Conservation (phyloP, 2,888 invertebrate genomes). For the Vandiemenella viatica region DNA sequence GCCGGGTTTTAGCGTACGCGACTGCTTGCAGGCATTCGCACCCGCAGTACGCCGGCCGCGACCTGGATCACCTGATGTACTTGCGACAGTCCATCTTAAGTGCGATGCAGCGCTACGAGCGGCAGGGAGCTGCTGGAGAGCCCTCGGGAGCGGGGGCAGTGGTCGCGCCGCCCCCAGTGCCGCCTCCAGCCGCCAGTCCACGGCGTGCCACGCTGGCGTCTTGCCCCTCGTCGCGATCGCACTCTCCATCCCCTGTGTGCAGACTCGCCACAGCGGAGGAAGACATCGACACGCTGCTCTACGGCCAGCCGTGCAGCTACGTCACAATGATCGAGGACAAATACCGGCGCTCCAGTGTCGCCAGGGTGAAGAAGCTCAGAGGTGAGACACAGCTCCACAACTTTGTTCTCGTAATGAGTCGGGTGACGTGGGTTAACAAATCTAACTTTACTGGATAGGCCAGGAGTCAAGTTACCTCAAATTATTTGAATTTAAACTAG, state of each 20-base stretch:
- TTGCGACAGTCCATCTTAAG: constrained; percentile 22
- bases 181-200: constrained; percentile 6
- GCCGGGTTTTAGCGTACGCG: too few relatives aligned
- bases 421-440: too few relatives aligned
- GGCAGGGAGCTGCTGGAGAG: constrained; percentile 5
- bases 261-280: constrained; percentile 19
- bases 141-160: neutral
- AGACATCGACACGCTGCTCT: constrained; percentile 23
- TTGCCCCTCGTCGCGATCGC: constrained; percentile 16
- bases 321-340: constrained; percentile 18
- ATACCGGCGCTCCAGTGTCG: constrained; percentile 16
- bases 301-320: constrained; percentile 18
- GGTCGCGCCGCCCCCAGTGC: neutral
- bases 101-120: constrained; percentile 23
- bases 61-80: constrained; percentile 22
- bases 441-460: too few relatives aligned
- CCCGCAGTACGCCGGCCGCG: constrained; percentile 15
- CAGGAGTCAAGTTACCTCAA: too few relatives aligned
- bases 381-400: constrained; percentile 14
- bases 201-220: constrained; percentile 9
- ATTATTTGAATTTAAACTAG: too few relatives aligned
- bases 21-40: constrained; percentile 17
- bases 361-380: constrained; percentile 17
- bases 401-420: too few relatives aligned
- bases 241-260: constrained; percentile 15